Evolutionary conservation across 1,140 invertebrate species (phyloP), one percentile per base, ranked within the genome.

Genomic region (Dermatophagoides farinae): DNA sequence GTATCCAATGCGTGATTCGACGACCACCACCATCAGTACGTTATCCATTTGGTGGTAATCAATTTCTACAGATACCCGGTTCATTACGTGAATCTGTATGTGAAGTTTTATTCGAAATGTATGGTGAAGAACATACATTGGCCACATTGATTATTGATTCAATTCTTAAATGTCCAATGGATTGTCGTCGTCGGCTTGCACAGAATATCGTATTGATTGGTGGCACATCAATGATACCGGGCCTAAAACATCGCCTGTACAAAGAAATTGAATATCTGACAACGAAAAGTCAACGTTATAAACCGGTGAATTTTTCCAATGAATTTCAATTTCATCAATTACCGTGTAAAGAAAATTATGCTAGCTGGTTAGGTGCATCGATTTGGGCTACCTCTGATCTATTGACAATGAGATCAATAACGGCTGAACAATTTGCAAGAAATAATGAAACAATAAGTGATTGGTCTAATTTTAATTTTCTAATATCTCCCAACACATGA

Each of bases 121-220:
- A 88, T 70, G 81, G 80, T 66, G 88, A 92, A 67, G 80, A 84
- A 68, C 76, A 82, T n/a, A 85, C 83, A 54, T 68, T 93, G 57
- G 77, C 85, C 10, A 84, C 84, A n/a, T 80, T 91, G 70, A 80
- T 93, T 65, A 69, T 92, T 11, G 83, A 89, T 72, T 75, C 85
- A 31, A 78, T 93, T 54, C 54, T 83, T 8, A 79, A 84, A 78
- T 84, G 83, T 71, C 81, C 83, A 0, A 74, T 88, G 46, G 87
- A 92, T 71, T 79, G 79, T 22, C 75, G 86, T 40, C 74, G 75
- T 41, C 69, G 74, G 20, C 72, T 93, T 39, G 80, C 85, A 0
- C 81, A 85, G 69, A 90, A 86, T 70, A 80, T 93, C 64, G 71
- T 92, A 23, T 69, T 93, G 0, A 80, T 85, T 59, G 89, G 89